A percentile compares a stretch with the other conserved stretches of the same genome.
Evolutionary conservation across 2,888 invertebrate species (phyloP).

Genomic region (Cheilosia grossa): DNA sequence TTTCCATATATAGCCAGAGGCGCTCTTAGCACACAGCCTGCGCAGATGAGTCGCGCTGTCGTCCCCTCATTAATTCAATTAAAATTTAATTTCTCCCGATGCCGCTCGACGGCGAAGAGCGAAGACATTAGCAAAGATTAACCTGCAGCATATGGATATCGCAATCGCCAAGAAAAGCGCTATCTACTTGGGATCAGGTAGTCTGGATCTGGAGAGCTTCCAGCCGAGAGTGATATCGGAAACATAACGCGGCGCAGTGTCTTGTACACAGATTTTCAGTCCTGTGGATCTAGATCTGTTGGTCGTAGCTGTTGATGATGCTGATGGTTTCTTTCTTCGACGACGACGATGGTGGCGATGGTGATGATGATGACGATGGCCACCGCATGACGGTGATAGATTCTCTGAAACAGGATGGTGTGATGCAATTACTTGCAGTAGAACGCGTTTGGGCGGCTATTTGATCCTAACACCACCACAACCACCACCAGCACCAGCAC

Average conservation of each 20-base stretch:
- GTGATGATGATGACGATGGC: slow-evolving; percentile 38
- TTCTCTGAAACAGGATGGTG: slow-evolving; percentile 68
- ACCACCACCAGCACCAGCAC: not conserved
- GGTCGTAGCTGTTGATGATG: not conserved
- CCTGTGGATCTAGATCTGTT: slow-evolving; percentile 58
- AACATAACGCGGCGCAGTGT: not conserved
- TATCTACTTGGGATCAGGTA: slow-evolving; percentile 52
- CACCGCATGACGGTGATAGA: slow-evolving; percentile 68
- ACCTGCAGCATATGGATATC: slow-evolving; percentile 38
- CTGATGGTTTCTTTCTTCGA: slow-evolving; percentile 10
- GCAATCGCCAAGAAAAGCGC: slow-evolving; percentile 8
- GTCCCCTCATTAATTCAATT: slow-evolving; percentile 67
- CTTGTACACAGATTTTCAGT: not conserved
- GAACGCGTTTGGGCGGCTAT: slow-evolving; percentile 68
- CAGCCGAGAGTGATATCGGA: slow-evolving; percentile 53
- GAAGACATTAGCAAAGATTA: slow-evolving; percentile 55
- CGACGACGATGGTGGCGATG: slow-evolving; percentile 8
- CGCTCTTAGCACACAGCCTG: not conserved
- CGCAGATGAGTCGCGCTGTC: slow-evolving; percentile 38
- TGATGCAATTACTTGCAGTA: slow-evolving; percentile 73
- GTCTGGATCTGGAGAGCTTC: slow-evolving; percentile 56
- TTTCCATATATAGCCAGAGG: not conserved
- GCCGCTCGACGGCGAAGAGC: slow-evolving; percentile 43
- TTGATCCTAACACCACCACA: slow-evolving; percentile 30
- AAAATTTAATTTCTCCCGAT: slow-evolving; percentile 59